Conservation (phyloP, 2,888 invertebrate species). For the Andrena trimmerana region DNA sequence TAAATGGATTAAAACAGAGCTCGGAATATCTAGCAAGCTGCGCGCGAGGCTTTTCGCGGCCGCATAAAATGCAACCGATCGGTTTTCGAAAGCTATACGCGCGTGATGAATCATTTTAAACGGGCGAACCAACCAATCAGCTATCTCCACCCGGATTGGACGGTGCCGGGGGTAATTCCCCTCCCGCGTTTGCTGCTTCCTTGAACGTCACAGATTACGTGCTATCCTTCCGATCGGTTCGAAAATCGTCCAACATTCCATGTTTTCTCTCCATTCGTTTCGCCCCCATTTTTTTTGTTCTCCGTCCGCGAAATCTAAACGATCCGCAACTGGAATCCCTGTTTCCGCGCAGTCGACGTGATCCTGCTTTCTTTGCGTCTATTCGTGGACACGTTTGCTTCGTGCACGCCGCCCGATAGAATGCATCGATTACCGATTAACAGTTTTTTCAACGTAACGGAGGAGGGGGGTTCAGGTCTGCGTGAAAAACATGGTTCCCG, state of each 20-base stretch:
- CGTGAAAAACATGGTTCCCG: constrained; percentile 33
- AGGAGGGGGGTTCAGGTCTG: neutral
- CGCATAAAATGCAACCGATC: neutral
- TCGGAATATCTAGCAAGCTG: constrained; percentile 9
- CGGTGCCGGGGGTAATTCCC: constrained; percentile 25
- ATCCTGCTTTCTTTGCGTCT: constrained; percentile 17
- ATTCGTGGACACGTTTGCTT: constrained; percentile 8
- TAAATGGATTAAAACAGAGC: constrained; percentile 12
- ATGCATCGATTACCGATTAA: constrained; percentile 53
- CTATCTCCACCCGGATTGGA: constrained; percentile 9
- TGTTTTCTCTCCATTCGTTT: neutral
- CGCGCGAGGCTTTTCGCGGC: constrained; percentile 2
- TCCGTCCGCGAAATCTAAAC: constrained; percentile 22
- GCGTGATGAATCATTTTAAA: constrained; percentile 17
- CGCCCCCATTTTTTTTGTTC: constrained; percentile 4
- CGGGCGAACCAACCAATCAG: constrained; percentile 27
- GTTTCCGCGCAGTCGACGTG: constrained; percentile 13
- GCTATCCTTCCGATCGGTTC: constrained; percentile 14
- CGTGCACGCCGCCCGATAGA: neutral
- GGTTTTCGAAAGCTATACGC: neutral
- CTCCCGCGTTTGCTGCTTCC: constrained; percentile 9
- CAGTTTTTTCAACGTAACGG: constrained; percentile 32
- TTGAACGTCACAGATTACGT: neutral
- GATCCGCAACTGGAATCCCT: constrained; percentile 12
- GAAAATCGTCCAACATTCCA: constrained; percentile 29